phyloP scores from a whole-genome alignment of 2,113 vertebrate species.

The Brachypodius melanocephalos region DNA sequence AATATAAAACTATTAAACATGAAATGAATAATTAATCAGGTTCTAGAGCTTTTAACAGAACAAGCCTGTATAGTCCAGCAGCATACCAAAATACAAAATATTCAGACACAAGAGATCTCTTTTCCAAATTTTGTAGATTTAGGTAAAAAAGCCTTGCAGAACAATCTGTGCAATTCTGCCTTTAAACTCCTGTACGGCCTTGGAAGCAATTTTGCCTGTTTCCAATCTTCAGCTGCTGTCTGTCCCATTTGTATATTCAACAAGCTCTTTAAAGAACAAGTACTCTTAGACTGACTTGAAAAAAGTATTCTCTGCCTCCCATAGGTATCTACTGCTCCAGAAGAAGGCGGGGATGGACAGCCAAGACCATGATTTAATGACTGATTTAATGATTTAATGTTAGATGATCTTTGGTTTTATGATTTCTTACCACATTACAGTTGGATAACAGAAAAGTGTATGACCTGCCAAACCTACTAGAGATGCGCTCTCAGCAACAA shows the following conservation, averaged over 20 bases:
- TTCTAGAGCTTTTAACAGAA: not conserved
- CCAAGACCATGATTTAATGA: not conserved
- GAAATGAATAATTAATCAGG: not conserved
- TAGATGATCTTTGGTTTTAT: not conserved
- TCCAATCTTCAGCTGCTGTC: not conserved
- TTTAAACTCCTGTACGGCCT: not conserved
- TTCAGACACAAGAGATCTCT: not conserved
- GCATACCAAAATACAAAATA: not conserved
- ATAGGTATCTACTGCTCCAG: not conserved
- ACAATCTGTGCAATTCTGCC: fast-evolving
- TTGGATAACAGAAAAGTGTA: not conserved
- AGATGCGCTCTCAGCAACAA: not conserved
- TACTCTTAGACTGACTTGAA: not conserved
- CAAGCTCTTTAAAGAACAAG: not conserved
- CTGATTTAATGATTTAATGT: not conserved
- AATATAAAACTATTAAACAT: not conserved
- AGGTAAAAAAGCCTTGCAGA: not conserved
- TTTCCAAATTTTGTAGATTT: not conserved
- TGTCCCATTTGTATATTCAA: not conserved
- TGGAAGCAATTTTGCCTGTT: not conserved
- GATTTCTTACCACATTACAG: not conserved
- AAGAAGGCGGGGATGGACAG: not conserved
- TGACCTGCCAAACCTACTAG: conserved; percentile 1
- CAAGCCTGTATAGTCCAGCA: not conserved
- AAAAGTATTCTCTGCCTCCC: not conserved